Conservation (phyloP, 2,888 invertebrate genomes). For the Eulithis testata region DNA sequence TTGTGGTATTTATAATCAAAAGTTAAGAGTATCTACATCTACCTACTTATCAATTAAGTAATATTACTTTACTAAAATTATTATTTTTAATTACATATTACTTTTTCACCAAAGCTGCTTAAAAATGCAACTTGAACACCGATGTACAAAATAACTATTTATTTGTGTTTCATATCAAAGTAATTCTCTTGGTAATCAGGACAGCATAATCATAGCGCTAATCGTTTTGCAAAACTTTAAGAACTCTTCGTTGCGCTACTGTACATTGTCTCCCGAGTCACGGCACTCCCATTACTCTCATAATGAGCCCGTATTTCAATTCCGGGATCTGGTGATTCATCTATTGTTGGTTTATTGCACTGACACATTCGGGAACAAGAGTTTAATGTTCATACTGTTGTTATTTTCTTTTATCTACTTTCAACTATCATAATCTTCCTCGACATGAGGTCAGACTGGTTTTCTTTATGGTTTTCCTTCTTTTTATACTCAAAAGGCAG, state of each 20-base stretch:
- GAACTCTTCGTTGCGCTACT: slow-evolving; percentile 20
- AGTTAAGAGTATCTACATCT: too few species aligned
- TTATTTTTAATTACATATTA: too few species aligned
- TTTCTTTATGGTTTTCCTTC: neutral
- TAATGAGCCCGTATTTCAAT: slow-evolving; percentile 47
- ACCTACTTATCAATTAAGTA: too few species aligned
- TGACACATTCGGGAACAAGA: slow-evolving; percentile 26
- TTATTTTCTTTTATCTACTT: slow-evolving; percentile 12
- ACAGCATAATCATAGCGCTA: too few species aligned
- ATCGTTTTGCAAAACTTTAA: neutral
- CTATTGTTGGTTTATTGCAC: slow-evolving; percentile 46
- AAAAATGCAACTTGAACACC: too few species aligned
- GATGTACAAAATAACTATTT: too few species aligned
- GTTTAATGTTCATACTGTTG: slow-evolving; percentile 13
- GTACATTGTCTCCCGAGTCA: neutral
- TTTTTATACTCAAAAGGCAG: neutral
- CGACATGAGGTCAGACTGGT: neutral
- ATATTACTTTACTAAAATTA: too few species aligned
- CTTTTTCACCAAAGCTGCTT: too few species aligned
- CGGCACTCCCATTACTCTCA: slow-evolving; percentile 43
- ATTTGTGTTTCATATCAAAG: too few species aligned
- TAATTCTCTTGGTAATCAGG: too few species aligned
- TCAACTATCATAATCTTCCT: neutral
- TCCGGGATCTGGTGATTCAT: slow-evolving; percentile 41
- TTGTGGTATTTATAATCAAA: too few species aligned